phyloP scores from a whole-genome alignment of 1,140 invertebrate species.

The Diachasmimorpha longicaudata region DNA sequence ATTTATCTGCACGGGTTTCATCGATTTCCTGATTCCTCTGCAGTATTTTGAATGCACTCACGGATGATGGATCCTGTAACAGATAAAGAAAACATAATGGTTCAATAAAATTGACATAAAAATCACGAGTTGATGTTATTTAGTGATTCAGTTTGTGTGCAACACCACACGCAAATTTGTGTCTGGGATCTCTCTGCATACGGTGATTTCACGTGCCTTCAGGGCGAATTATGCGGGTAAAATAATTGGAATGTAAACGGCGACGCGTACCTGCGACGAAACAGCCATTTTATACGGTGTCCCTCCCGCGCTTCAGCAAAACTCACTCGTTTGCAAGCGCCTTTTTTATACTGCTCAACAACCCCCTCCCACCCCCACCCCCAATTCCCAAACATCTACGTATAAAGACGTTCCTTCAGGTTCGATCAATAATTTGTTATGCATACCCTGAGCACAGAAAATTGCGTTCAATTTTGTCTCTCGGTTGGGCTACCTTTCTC shows the following conservation, averaged over 20 bases:
- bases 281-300: slow-evolving; percentile 25
- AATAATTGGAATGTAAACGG: slow-evolving; percentile 57
- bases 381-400: slow-evolving; percentile 24
- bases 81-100: slow-evolving; percentile 41
- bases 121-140: slow-evolving; percentile 1
- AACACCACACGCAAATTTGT: background rate
- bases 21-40: background rate
- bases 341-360: background rate
- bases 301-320: background rate
- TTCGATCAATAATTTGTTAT: slow-evolving; percentile 53
- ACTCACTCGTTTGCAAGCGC: background rate
- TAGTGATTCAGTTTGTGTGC: background rate
- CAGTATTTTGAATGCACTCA: slow-evolving; percentile 47
- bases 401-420: slow-evolving; percentile 46
- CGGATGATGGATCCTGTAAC: slow-evolving; percentile 64
- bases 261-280: slow-evolving; percentile 39
- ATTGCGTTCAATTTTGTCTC: slow-evolving; percentile 57
- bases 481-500: slow-evolving; percentile 30
- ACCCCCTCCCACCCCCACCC: background rate
- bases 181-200: slow-evolving; percentile 17
- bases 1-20: too few species aligned
- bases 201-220: slow-evolving; percentile 34
- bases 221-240: slow-evolving; percentile 47
- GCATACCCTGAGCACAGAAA: slow-evolving; percentile 56
- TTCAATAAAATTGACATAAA: background rate